Evolutionary conservation across 2,888 invertebrate species (phyloP), one percentile per base, ranked within the genome.

Genomic region (Orchesellides sinensis): DNA sequence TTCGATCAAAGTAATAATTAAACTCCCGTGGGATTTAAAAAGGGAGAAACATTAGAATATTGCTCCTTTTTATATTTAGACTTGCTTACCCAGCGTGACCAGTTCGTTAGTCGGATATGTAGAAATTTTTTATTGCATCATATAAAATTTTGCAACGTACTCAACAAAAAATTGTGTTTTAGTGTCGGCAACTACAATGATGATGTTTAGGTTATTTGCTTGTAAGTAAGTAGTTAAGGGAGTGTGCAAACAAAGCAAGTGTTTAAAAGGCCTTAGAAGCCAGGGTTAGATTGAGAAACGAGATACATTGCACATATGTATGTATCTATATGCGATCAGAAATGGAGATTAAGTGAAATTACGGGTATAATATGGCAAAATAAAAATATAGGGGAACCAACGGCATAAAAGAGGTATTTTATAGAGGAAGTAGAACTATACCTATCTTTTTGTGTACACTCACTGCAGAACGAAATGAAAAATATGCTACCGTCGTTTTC

Each of bases 1-100:
- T 73, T 80, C 73, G 25, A 65, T 72, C 73, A 80, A 72, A 80
- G 66, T 73, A 72, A 70, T 80, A 80, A 80, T 80, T 80, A 80
- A 72, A 72, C 66, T 66, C 66, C 54, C 65, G 45, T 45, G 65
- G 72, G 79, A 79, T 63, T 78, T 23, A 35, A 59, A 78, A 79
- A 59, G 70, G 78, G 79, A 79, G 79, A 72, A 63, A 61, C 65
- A 69, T 29, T n/a, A 25, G 6, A 14, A 21, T 17, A 14, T 25
- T 10, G 40, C 40, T 40, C n/a, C 4, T 8, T 40, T 40, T 40
- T 2, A 5, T 5, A 40, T n/a, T n/a, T n/a, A n/a, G n/a, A n/a
- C n/a, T n/a, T n/a, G n/a, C n/a, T n/a, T n/a, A 21, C 52, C 2
- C 19, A 21, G 52, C 17, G 19, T 52, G 52, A 52, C 52, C 52